Evolutionary conservation across 1,140 invertebrate genomes (phyloP), one percentile per base, ranked within the genome.

Genomic region (Diploscapter pachys): DNA sequence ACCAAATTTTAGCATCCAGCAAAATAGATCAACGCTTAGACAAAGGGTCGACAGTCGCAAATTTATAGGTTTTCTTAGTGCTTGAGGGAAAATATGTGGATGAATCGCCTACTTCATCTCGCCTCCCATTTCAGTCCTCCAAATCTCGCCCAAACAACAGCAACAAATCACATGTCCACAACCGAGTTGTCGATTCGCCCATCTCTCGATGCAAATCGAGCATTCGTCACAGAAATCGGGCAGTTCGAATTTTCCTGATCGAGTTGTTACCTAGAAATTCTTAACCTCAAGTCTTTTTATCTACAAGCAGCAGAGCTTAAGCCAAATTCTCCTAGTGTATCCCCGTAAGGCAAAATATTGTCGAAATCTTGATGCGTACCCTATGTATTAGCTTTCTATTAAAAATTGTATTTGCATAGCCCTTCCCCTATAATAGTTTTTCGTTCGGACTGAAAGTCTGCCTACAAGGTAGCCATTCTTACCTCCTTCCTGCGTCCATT

Each of bases 151-250:
- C 66, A 68, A 54, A 68, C 66, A 68, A 53, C 66, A 68, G 52
- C 66, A 68, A 53, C 66, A 68, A 52, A 68, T 68, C 49, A 68
- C 9, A 68, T 68, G 66, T 52, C 66, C 66, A 68, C 66, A 68
- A 55, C 52, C 66, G 9, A 68, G 66, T 2, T 68, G 66, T 52
- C 66, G 9, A 68, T 68, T 68, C 6, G 51, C 66, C 66, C 66
- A 68, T 68, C 51, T 6, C 48, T 68, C 66, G 52, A 68, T 55
- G 56, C 66, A 68, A 68, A 68, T 68, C 48, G 48, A 52, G 66
- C 66, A 68, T 52, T 68, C 66, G 11, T 68, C 66, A n/a, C 52
- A 68, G 11, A 55, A 52, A 48, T 13, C 63, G 11, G 66, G 66
- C 50, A 68, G 51, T 31, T 31, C 31, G 1, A 31, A 31, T 31